Base-by-base conservation (phyloP, 2,113 vertebrate genomes). In the Sinocyclocheilus grahami region DNA sequence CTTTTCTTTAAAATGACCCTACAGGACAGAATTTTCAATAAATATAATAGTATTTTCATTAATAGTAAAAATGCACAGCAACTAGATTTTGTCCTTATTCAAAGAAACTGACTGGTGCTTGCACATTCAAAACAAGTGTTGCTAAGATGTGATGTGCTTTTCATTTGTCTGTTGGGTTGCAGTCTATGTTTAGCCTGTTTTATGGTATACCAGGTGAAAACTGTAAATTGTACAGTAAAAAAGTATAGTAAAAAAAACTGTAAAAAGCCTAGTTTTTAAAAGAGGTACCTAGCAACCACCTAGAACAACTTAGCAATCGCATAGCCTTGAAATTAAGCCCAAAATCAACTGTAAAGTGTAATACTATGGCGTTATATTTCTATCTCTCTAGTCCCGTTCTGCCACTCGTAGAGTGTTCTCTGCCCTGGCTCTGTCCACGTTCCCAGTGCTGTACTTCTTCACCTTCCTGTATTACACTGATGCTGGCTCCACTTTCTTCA, bases 381-480 rank as follows among this genome's bases (percentile, higher is more conserved):
- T 71, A 18, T 82, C 30, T 88, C 27, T 92, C 18, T 84, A 97
- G 97, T 95, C 94, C 46, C 92, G 94, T 46, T 94, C 95, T 30
- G 91, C 95, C 48, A 93, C 95, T 58, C 96, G 97, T 58, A 93
- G 96, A 82, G 91, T 98, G 78, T 92, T 98, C 46, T 96, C 96
- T 0, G 92, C 97, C 0, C 89, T 99, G 85, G 95, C 94, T 3
- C 93, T 99, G n/a, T 96, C 97, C 86, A 85, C 93, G 4, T 98
- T 99, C 91, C 98, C 98, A 1, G 96, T 96, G 10, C 96, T 99
- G 78, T 99, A 98, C 92, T 99, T 99, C 94, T 99, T 99, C 90
- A 98, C 97, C 51, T 99, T 99, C 89, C 96, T 99, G 37, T 99
- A 99, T 93, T 99, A 99, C 91, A 99, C 98, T 0, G 98, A 99